Evolutionary conservation across 2,113 vertebrate genomes (phyloP).

Genomic region (Thunnus thynnus): DNA sequence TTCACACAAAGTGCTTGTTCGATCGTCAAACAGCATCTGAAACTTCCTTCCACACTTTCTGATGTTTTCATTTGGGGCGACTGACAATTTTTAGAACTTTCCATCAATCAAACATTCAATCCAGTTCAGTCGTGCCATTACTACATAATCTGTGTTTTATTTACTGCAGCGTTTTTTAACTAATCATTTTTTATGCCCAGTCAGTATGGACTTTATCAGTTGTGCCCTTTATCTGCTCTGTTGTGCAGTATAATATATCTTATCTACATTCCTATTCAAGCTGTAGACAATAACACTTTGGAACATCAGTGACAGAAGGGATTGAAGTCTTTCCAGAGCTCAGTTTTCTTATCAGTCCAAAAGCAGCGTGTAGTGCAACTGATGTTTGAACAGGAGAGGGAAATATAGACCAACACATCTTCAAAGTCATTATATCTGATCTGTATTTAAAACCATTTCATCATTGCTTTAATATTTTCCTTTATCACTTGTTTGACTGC

Average conservation of each 20-base stretch:
- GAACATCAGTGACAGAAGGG: neutral
- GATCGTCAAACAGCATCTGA: too few relatives aligned
- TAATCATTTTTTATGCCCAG: neutral
- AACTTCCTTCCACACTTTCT: neutral
- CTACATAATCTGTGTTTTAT: neutral
- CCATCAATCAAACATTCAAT: too few relatives aligned
- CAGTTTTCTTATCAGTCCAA: neutral
- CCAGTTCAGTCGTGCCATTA: neutral
- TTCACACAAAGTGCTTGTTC: too few relatives aligned
- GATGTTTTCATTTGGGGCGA: too few relatives aligned
- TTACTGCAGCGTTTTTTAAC: neutral
- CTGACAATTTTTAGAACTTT: too few relatives aligned
- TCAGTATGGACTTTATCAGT: neutral
- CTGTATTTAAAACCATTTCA: constrained; percentile 9
- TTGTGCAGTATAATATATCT: neutral
- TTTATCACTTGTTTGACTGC: neutral
- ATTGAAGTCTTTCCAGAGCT: constrained; percentile 1
- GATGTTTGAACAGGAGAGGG: neutral
- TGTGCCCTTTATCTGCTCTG: neutral
- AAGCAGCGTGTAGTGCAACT: constrained; percentile 2
- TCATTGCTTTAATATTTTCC: constrained; percentile 10
- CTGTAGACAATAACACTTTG: neutral
- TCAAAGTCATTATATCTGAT: neutral
- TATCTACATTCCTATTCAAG: neutral
- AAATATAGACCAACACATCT: neutral